Conservation (phyloP, 2,113 vertebrate species). For the Strix uralensis region DNA sequence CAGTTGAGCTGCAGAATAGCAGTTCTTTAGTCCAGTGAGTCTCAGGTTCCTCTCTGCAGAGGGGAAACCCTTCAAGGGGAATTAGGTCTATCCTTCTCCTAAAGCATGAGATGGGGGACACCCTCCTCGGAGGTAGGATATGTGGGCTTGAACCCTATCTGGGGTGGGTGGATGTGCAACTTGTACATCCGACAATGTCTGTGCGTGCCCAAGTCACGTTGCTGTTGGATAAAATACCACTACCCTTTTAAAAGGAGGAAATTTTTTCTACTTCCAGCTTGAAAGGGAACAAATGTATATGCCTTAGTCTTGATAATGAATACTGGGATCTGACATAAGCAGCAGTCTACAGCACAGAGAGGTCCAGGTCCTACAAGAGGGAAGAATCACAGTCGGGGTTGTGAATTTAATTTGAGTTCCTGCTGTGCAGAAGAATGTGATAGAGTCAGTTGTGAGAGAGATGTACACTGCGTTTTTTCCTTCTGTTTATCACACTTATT, state of each 20-base stretch:
- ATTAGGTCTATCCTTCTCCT: background rate
- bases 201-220: background rate
- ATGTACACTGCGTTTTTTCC: background rate
- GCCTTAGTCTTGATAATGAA: background rate
- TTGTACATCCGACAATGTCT: background rate
- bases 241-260: background rate
- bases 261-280: background rate
- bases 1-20: background rate
- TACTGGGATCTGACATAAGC: background rate
- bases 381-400: background rate
- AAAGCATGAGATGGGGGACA: background rate
- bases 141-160: background rate
- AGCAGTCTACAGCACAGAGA: background rate
- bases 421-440: background rate
- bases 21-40: background rate
- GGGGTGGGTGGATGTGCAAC: background rate
- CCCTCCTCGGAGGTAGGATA: background rate
- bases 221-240: background rate
- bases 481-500: background rate
- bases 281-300: background rate
- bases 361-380: background rate
- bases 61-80: background rate
- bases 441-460: background rate
- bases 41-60: background rate
- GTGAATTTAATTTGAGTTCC: background rate